Evolutionary conservation across 2,888 invertebrate genomes (phyloP), one percentile per base, ranked within the genome.

Genomic region (Helleia helle): DNA sequence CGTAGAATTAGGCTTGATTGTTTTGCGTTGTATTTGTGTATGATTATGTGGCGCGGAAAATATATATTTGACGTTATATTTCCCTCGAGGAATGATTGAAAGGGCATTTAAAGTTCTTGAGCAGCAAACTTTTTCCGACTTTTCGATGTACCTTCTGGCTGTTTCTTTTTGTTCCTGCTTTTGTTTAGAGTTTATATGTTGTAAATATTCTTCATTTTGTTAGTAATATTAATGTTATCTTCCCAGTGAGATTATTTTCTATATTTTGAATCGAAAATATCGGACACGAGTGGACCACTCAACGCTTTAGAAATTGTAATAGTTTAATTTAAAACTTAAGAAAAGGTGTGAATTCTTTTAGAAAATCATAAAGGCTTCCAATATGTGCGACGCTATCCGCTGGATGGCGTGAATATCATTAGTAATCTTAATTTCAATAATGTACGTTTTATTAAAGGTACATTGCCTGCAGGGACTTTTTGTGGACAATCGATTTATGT

Each of bases 101-200:
- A 71, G 72, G 79, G 83, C 83, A 83, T 83, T 84, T 81, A 76
- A 69, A 70, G 57, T 59, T 75, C 61, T 72, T 65, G 59, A 69
- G 59, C 62, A 64, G 60, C 64, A 64, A 57, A 59, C 58, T 56
- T 58, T 66, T 61, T 64, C 58, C 71, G 65, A 70, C 65, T 64
- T 71, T 12, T 66, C 68, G 67, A 67, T 51, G 46, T 48, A 46
- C 44, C 47, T 67, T 69, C 65, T 68, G 63, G 69, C 62, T 68
- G 59, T 65, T 52, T 52, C 58, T 61, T 63, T 50, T 66, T 59
- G 46, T 50, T 55, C 48, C 53, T 50, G 56, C 51, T 49, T 51
- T 65, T 59, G 58, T 38, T 34, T 17, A 31, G 9, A 3, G 34
- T 34, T 34, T 40, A 36, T 38, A 37, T 54, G 51, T 66, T 72